Evolutionary conservation across 2,797 vertebrate genomes (phyloP), one percentile per base, ranked within the genome.

Genomic region (Acropternis orthonyx): DNA sequence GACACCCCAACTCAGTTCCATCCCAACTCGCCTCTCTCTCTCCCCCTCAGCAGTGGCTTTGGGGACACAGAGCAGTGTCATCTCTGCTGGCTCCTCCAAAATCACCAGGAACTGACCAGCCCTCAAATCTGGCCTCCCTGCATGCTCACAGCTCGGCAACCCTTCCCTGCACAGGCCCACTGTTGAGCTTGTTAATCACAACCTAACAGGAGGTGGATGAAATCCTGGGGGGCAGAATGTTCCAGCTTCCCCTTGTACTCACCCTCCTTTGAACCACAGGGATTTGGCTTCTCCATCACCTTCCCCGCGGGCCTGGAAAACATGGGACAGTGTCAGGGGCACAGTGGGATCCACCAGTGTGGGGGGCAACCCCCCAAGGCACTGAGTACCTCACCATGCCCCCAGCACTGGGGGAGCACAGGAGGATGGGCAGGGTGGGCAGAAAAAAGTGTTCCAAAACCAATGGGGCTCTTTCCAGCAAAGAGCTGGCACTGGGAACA

Each of bases 241-340:
- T 51, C 44, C 23, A 9, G 34, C 13, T 44, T 41, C 39, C 34
- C 37, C 30, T 19, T 4, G 49, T 94, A 98, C 98, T 98, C 97
- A 99, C 99, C 99, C 98, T 89, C 98, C 99, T 98, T 99, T 99
- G 98, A 99, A 98, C 98, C 99, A 99, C 37, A 99, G 96, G n/a
- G 99, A 99, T 71, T 98, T 98, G 27, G 98, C 96, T 98, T 99
- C 41, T 93, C 99, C 98, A 65, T 98, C 98, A 36, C 98, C 98
- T 97, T 99, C 99, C 76, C 99, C 99, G 14, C 99, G 98, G 67
- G 99, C 99, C 99, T 99, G 97, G 48, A 89, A 97, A 94, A 95
- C 56, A 95, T 8, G 54, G 76, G 94, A 75, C 1, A 9, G 14
- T 5, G 44, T 96, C 46, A 97, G 2, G 8, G 63, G 72, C 1